Conservation (phyloP, 1,140 invertebrate genomes). For the Orius insidiosus region DNA sequence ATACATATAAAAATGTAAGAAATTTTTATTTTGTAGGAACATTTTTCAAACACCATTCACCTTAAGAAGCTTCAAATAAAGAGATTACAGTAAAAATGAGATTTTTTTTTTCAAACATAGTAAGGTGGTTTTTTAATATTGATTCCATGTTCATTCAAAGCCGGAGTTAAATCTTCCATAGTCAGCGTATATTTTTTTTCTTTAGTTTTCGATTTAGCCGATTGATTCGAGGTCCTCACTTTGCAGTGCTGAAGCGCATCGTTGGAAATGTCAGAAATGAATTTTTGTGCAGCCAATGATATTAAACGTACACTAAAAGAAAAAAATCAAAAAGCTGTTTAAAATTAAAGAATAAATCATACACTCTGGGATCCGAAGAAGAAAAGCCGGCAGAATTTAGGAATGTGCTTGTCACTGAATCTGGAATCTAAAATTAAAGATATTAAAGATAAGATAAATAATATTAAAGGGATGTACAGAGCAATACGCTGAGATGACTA, state of each 20-base stretch:
- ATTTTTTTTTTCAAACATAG: slow-evolving; percentile 47
- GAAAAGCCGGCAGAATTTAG: slow-evolving; percentile 14
- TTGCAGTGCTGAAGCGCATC: slow-evolving; percentile 94
- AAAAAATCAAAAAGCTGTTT: background rate
- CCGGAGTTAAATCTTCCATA: slow-evolving; percentile 87
- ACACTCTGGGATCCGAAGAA: slow-evolving; percentile 15
- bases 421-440: slow-evolving; percentile 10
- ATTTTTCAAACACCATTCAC: too few relatives aligned
- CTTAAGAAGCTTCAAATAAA: too few relatives aligned
- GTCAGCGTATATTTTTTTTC: slow-evolving; percentile 74
- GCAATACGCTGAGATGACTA: too few relatives aligned
- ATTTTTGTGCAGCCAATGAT: slow-evolving; percentile 94
- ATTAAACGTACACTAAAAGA: slow-evolving; percentile 56
- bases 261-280: slow-evolving; percentile 92
- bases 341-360: slow-evolving; percentile 10
- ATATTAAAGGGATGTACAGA: too few relatives aligned
- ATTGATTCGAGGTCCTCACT: slow-evolving; percentile 62
- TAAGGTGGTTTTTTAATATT: slow-evolving; percentile 84
- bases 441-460: background rate
- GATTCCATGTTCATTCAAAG: slow-evolving; percentile 86
- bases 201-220: slow-evolving; percentile 32
- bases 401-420: slow-evolving; percentile 14
- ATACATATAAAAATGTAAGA: too few relatives aligned
- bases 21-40: too few relatives aligned
- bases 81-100: background rate